Evolutionary conservation across 1,140 invertebrate species (phyloP), one percentile per base, ranked within the genome.

Genomic region (Popillia japonica): DNA sequence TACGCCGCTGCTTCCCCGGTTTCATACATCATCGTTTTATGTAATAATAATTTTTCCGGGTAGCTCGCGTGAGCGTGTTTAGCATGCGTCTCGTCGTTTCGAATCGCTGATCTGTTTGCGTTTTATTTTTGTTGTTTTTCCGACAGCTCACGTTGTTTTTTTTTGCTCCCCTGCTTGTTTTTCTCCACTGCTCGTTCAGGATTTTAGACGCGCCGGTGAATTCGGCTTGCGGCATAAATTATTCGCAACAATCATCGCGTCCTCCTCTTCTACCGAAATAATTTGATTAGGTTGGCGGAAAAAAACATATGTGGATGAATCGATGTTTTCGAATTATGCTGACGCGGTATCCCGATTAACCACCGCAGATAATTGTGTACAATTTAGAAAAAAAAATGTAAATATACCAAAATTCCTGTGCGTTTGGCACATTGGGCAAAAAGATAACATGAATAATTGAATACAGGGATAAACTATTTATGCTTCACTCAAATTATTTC

Each of bases 41-140:
- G 48, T 55, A 55, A 55, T 55, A 55, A 55, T 55, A 55, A 55
- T 55, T 55, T 34, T 34, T 34, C 6, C 48, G 14, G 7, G 27
- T 34, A 55, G 17, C 48, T 14, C 14, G 48, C 48, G 48, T n/a
- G 27, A 34, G 27, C 27, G 27, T 2, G 27, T 34, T 34, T n/a
- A 55, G 11, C 48, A 17, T 17, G 14, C 48, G 7, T 55, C 17
- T 55, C 48, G 48, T 7, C 48, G 7, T 55, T 55, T 55, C 48
- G 48, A 55, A 55, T 55, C 48, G 48, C 14, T 55, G 48, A 55
- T 55, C 48, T 55, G 17, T 55, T 55, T 55, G 48, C 48, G 14
- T 17, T 17, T 6, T n/a, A 7, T 55, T 55, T 55, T 55, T 55
- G 48, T 44, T 44, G 42, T 55, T 55, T n/a, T 55, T 55, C 14